Conservation (phyloP, 2,888 invertebrate genomes). For the Catocala sponsa region DNA sequence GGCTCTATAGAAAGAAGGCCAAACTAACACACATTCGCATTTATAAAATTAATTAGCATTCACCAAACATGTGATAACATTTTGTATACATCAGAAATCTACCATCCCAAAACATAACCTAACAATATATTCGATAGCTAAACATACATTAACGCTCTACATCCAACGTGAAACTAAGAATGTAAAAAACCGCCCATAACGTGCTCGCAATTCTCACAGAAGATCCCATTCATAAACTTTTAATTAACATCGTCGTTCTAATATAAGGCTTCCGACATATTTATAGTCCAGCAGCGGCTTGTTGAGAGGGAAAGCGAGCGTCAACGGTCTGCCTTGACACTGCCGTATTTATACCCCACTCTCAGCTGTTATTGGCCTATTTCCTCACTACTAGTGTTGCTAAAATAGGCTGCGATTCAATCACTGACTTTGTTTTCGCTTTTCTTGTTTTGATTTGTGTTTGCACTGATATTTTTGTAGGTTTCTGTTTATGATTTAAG, state of each 20-base stretch:
- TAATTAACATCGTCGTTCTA: conserved; percentile 26
- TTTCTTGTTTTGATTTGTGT: conserved; percentile 2
- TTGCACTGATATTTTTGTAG: not conserved
- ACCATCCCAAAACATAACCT: no score
- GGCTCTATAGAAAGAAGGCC: no score
- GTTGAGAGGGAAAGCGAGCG: conserved; percentile 73
- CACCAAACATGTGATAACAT: no score
- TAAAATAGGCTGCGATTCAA: conserved; percentile 50
- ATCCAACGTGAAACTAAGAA: no score
- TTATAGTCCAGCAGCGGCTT: conserved; percentile 52
- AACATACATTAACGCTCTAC: no score
- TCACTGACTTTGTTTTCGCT: conserved; percentile 35
- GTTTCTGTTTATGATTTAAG: not conserved
- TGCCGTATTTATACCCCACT: conserved; percentile 78
- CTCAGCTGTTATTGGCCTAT: conserved; percentile 69
- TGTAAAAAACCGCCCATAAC: no score
- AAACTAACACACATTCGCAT: no score
- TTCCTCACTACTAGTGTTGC: conserved; percentile 53
- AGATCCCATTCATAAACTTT: conserved; percentile 21
- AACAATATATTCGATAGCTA: no score
- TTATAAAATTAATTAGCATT: no score
- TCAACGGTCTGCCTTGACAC: conserved; percentile 82
- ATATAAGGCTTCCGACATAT: conserved; percentile 54
- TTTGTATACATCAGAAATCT: no score
- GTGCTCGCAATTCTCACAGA: not conserved